These are phyloP conservation scores for Pteria penguin DNA, from an alignment of 2,888 invertebrate genomes.

Conservation along the genomic window DNA sequence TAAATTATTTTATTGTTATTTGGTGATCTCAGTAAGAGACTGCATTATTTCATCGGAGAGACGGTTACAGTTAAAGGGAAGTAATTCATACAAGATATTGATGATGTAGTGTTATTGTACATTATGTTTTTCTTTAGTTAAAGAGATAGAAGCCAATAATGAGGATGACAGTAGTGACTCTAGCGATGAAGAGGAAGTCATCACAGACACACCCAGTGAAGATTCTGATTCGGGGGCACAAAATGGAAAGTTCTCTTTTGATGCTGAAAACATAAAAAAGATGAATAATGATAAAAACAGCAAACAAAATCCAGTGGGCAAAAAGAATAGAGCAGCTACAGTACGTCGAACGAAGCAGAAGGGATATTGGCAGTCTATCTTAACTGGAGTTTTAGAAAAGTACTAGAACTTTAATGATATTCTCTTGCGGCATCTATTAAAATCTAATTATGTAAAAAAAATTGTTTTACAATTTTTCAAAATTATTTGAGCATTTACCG, in stretches of 20 bases:
- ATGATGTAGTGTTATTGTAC: no score
- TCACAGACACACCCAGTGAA: conserved; percentile 8
- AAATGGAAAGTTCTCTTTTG: conserved; percentile 19
- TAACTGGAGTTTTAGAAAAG: conserved; percentile 71
- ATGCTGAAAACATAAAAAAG: not conserved
- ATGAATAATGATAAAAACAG: not conserved
- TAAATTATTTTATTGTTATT: no score
- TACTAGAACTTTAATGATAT: conserved; percentile 43
- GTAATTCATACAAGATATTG: no score
- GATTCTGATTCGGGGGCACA: not conserved
- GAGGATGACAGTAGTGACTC: conserved; percentile 64
- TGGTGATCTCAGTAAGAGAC: no score
- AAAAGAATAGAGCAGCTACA: conserved; percentile 45
- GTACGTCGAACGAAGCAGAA: conserved; percentile 58
- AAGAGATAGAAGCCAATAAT: conserved; percentile 64
- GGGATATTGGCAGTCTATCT: conserved; percentile 68
- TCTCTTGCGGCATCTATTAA: no score
- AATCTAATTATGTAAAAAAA: no score
- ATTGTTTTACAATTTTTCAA: no score
- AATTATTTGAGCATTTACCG: no score
- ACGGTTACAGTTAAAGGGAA: no score
- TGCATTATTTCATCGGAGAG: no score
- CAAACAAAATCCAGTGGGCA: not conserved
- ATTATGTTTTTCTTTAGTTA: conserved; percentile 44
- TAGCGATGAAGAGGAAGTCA: conserved; percentile 61